Evolutionary conservation across 2,888 invertebrate species (phyloP).

Genomic region (Osmoderma eremita): DNA sequence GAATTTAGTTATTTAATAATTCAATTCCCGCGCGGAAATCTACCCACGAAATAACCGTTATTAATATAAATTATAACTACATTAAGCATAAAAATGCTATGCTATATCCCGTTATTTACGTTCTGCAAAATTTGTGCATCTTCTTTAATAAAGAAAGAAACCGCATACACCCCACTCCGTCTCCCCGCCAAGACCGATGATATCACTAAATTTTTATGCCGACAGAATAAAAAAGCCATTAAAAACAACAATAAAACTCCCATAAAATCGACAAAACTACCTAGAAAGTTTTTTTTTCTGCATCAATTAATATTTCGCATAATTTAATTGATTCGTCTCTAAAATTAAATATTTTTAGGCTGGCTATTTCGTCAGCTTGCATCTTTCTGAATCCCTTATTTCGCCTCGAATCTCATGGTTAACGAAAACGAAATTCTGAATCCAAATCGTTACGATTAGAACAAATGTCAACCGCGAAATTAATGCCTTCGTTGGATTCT

Average conservation of each 20-base stretch:
- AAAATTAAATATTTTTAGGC: not conserved
- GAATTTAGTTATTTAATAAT: too few species aligned
- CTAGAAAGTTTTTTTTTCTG: slow-evolving; percentile 12
- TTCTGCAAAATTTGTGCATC: too few species aligned
- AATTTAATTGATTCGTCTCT: slow-evolving; percentile 13
- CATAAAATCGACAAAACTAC: slow-evolving; percentile 1
- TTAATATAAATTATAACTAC: too few species aligned
- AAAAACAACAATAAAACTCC: not conserved
- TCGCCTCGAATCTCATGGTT: too few species aligned
- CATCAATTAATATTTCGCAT: slow-evolving; percentile 6
- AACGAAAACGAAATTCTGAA: too few species aligned
- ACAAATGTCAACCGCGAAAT: slow-evolving; percentile 6
- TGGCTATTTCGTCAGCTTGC: slow-evolving; percentile 1
- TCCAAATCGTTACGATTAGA: not conserved
- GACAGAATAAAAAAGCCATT: not conserved
- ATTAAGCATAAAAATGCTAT: too few species aligned
- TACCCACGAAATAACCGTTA: too few species aligned
- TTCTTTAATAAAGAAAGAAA: too few species aligned
- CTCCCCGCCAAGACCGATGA: not conserved
- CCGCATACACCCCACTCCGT: not conserved
- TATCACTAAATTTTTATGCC: not conserved
- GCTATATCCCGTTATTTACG: too few species aligned
- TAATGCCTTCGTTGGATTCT: too few species aligned
- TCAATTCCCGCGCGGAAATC: too few species aligned
- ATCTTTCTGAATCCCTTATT: too few species aligned